Evolutionary conservation across 1,140 invertebrate genomes (phyloP).

Genomic region (Belonocnema kinseyi): DNA sequence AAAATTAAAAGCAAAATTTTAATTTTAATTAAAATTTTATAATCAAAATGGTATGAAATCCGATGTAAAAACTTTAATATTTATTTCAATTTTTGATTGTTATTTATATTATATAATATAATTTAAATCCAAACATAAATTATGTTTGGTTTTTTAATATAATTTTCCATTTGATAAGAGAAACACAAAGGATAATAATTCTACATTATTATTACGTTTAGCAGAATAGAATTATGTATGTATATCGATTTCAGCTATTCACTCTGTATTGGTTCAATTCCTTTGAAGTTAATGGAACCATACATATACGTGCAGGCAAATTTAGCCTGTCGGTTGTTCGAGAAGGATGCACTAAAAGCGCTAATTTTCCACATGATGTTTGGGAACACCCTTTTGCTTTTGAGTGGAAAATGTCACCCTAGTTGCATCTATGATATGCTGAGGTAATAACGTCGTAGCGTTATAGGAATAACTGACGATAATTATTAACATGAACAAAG

Average conservation of each 20-base stretch:
- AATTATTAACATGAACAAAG: too few species aligned
- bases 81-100: too few species aligned
- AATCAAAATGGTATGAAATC: too few species aligned
- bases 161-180: background rate
- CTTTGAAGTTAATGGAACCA: slow-evolving; percentile 1
- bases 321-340: slow-evolving; percentile 17
- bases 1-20: too few species aligned
- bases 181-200: slow-evolving; percentile 8
- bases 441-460: too few species aligned
- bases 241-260: background rate
- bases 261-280: slow-evolving; percentile 5
- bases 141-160: too few species aligned
- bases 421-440: background rate
- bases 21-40: too few species aligned
- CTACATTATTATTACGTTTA: background rate
- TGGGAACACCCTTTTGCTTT: background rate
- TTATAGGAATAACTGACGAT: too few species aligned
- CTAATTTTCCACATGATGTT: slow-evolving; percentile 24
- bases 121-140: too few species aligned
- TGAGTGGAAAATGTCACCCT: slow-evolving; percentile 6
- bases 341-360: slow-evolving; percentile 12
- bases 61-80: too few species aligned
- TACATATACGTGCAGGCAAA: background rate
- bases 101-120: too few species aligned
- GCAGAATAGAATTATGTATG: background rate